Percentiles rank a stretch among this genome's conserved stretches.
These are phyloP conservation scores for Sycobia sp. DNA, from an alignment of 1,140 invertebrate species.

Conservation along the genomic window DNA sequence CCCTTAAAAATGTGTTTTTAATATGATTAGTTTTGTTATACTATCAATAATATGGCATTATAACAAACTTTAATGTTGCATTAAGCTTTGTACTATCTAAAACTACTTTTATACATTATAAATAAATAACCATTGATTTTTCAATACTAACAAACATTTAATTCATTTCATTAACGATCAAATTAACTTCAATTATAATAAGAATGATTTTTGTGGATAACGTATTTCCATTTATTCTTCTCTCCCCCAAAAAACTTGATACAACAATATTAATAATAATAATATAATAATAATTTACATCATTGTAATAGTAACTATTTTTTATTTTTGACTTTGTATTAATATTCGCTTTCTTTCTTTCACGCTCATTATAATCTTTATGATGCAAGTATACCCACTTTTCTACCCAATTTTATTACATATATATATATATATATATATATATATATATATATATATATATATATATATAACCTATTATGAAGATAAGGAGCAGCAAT, in stretches of 20 bases:
- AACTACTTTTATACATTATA: too few relatives aligned
- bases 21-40: too few relatives aligned
- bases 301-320: conserved; percentile 59
- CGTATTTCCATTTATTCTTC: conserved; percentile 55
- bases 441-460: too few relatives aligned
- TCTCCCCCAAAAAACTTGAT: conserved; percentile 50
- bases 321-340: conserved; percentile 47
- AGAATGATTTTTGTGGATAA: conserved; percentile 41
- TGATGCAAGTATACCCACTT: conserved; percentile 51
- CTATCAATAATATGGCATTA: too few relatives aligned
- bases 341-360: conserved; percentile 38
- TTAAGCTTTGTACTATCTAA: too few relatives aligned
- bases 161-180: too few relatives aligned
- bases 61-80: too few relatives aligned
- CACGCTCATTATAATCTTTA: conserved; percentile 54
- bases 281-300: conserved; percentile 53
- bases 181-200: too few relatives aligned
- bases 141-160: too few relatives aligned
- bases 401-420: conserved; percentile 30
- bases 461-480: conserved; percentile 15
- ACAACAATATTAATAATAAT: conserved; percentile 48
- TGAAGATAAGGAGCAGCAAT: conserved; percentile 22
- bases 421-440: too few relatives aligned
- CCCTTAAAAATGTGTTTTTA: too few relatives aligned
- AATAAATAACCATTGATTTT: too few relatives aligned